Conservation (phyloP, 2,888 invertebrate species). For the Tuta absoluta region DNA sequence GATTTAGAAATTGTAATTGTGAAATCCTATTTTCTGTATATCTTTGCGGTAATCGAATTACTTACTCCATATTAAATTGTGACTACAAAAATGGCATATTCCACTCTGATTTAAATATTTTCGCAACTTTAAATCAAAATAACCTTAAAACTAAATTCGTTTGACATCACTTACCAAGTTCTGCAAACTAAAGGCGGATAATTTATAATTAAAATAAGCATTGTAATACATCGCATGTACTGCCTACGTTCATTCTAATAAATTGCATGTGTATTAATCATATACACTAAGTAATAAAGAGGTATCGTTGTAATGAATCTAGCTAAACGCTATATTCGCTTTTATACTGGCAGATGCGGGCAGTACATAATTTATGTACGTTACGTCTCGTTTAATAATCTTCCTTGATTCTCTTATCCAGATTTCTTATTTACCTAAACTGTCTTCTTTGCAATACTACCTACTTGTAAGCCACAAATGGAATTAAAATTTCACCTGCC, state of each 20-base stretch:
- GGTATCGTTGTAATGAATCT: neutral
- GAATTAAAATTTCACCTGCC: no score
- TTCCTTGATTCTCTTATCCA: neutral
- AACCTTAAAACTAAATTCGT: no score
- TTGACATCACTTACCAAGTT: no score
- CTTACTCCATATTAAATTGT: neutral
- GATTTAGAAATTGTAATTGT: conserved; percentile 8
- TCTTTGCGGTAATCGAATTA: conserved; percentile 5
- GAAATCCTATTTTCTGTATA: conserved; percentile 6
- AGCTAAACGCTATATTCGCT: neutral
- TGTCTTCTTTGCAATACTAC: no score
- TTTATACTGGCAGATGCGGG: neutral
- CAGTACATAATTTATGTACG: neutral
- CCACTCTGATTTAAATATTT: neutral
- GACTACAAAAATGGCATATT: neutral
- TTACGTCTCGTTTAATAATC: neutral
- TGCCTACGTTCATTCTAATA: neutral
- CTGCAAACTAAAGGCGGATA: no score
- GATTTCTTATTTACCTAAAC: neutral
- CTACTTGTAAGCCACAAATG: no score
- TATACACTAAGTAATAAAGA: neutral
- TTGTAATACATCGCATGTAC: neutral
- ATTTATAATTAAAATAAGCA: neutral
- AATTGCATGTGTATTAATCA: neutral
- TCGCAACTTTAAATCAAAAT: no score